These are phyloP conservation scores for Centroberyx gerrardi DNA, from an alignment of 2,797 vertebrate genomes.

Conservation along the genomic window DNA sequence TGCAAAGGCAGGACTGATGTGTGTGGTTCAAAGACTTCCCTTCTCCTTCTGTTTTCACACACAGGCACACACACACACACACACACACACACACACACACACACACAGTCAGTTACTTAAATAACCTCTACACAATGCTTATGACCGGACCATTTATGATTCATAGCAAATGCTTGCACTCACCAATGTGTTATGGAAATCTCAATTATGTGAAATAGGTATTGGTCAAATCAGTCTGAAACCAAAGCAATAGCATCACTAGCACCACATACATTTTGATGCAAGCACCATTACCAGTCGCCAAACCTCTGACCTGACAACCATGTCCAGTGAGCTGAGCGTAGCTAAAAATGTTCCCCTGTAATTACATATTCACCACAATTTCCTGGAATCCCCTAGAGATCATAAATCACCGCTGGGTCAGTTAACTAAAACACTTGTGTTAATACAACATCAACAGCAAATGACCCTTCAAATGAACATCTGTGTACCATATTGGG, in stretches of 20 bases:
- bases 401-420: conserved; percentile 77
- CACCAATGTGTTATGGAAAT: conserved; percentile 26
- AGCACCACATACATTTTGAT: conserved; percentile 6
- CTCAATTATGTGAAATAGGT: conserved; percentile 8
- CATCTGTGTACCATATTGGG: conserved; percentile 80
- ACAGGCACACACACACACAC: not conserved
- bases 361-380: conserved; percentile 71
- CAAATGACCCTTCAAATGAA: conserved; percentile 81
- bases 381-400: conserved; percentile 74
- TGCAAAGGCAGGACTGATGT: conserved; percentile 22
- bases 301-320: conserved; percentile 49
- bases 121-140: not conserved
- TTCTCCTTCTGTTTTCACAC: conserved; percentile 10
- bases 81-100: not conserved
- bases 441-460: conserved; percentile 80
- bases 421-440: conserved; percentile 72
- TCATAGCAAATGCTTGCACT: conserved; percentile 2
- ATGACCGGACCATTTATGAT: not conserved
- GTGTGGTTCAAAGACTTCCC: conserved; percentile 42
- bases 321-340: conserved; percentile 56
- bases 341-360: conserved; percentile 61
- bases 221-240: conserved; percentile 11
- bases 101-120: conserved; percentile 1
- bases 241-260: not conserved
- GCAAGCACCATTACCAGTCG: conserved; percentile 8